Percentiles rank a stretch among this genome's conserved stretches.
Evolutionary conservation across 2,113 vertebrate genomes (phyloP).

Genomic region (Hyla sarda): DNA sequence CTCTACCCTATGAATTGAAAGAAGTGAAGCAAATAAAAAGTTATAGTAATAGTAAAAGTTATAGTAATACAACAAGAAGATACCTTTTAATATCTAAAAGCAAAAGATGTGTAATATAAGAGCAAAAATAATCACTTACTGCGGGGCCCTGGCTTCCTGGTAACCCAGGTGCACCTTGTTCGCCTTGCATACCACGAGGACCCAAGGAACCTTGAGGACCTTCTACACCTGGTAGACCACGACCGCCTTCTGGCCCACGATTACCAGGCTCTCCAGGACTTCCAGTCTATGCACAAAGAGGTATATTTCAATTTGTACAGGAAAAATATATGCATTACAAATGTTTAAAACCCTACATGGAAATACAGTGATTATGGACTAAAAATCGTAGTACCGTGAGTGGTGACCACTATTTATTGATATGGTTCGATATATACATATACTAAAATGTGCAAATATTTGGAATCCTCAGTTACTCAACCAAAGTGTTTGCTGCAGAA

Average conservation of each 20-base stretch:
- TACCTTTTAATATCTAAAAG: too few species aligned
- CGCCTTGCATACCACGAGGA: slow-evolving; percentile 90
- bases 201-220: slow-evolving; percentile 86
- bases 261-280: slow-evolving; percentile 85
- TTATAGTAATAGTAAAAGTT: neutral
- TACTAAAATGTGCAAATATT: too few species aligned
- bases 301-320: neutral
- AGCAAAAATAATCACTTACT: slow-evolving; percentile 74
- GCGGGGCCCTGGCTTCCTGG: slow-evolving; percentile 89
- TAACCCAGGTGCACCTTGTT: slow-evolving; percentile 86
- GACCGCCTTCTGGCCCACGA: slow-evolving; percentile 86
- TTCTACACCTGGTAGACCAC: slow-evolving; percentile 89
- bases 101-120: neutral
- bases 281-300: slow-evolving; percentile 74
- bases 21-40: neutral
- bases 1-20: slow-evolving; percentile 82
- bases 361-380: neutral
- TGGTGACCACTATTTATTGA: too few species aligned
- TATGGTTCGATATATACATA: too few species aligned
- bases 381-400: too few species aligned
- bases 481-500: too few species aligned
- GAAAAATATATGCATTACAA: neutral
- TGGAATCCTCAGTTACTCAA: too few species aligned
- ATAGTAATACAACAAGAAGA: neutral
- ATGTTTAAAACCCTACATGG: neutral